A percentile compares a stretch with the other conserved stretches of the same genome.
Evolutionary conservation across 1,140 invertebrate species (phyloP).

Genomic region (Papilio dardanus): DNA sequence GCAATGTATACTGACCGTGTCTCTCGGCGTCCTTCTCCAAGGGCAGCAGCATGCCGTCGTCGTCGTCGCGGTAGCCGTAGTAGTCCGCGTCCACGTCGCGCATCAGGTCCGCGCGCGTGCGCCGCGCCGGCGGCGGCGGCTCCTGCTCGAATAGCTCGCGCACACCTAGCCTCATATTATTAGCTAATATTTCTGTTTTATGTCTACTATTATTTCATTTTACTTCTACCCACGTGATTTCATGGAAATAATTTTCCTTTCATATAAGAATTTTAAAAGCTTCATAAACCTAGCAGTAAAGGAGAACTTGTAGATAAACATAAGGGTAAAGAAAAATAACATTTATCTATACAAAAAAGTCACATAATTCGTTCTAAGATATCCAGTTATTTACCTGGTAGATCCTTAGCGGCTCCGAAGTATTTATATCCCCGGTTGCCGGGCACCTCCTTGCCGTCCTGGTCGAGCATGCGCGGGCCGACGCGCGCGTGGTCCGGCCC

Average conservation of each 20-base stretch:
- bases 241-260: no score
- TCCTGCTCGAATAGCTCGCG: constrained; percentile 98
- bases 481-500: constrained; percentile 97
- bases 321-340: no score
- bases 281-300: no score
- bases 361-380: neutral
- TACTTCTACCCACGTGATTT: no score
- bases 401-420: constrained; percentile 99
- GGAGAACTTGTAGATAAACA: no score
- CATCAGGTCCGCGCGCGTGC: constrained; percentile 98
- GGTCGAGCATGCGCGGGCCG: constrained; percentile 97
- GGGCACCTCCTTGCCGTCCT: constrained; percentile 98
- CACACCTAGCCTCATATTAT: constrained; percentile 87
- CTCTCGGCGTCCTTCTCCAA: constrained; percentile 93
- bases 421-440: constrained; percentile 99
- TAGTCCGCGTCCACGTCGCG: constrained; percentile 99
- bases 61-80: constrained; percentile 99
- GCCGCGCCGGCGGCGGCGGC: constrained; percentile 92
- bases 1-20: constrained; percentile 79
- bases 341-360: neutral
- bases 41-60: constrained; percentile 97
- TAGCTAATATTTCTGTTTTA: neutral
- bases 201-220: no score
- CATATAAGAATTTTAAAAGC: no score
- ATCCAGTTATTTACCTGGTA: constrained; percentile 87